These are phyloP conservation scores for Alethe castanea DNA, from an alignment of 2,113 vertebrate genomes.

Conservation along the genomic window DNA sequence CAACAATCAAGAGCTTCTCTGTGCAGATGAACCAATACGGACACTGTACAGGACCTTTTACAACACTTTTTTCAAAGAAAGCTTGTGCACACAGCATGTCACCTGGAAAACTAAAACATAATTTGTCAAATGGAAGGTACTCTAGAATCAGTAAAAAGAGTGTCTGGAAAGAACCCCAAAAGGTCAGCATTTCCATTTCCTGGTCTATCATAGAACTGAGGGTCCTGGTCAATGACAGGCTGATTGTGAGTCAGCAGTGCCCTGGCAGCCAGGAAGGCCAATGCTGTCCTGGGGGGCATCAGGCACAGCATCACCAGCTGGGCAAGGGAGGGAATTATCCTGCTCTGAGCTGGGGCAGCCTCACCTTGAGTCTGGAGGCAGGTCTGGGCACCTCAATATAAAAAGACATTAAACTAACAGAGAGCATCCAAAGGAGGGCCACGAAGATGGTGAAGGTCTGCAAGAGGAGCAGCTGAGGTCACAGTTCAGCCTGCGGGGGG, in stretches of 20 bases:
- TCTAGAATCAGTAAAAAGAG: background rate
- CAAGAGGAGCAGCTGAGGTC: background rate
- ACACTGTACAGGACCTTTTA: background rate
- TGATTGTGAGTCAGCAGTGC: background rate
- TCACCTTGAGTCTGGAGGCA: rapidly evolving
- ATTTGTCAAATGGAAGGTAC: background rate
- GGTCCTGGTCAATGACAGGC: background rate
- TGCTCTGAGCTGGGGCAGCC: rapidly evolving
- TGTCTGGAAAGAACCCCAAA: background rate
- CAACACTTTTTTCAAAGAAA: background rate
- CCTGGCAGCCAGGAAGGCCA: background rate
- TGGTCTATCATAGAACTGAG: background rate
- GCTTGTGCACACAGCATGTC: background rate
- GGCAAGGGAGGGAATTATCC: background rate
- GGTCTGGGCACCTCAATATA: rapidly evolving
- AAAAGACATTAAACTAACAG: background rate
- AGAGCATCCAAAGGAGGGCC: background rate
- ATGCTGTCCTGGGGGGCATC: rapidly evolving
- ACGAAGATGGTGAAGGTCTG: rapidly evolving
- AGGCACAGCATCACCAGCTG: rapidly evolving
- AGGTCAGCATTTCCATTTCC: background rate
- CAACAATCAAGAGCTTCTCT: background rate
- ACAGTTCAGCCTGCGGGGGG: background rate
- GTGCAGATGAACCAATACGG: rapidly evolving
- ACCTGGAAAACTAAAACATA: background rate